Evolutionary conservation across 2,797 vertebrate genomes (phyloP), one percentile per base, ranked within the genome.

Genomic region (Sandelia bainsii): DNA sequence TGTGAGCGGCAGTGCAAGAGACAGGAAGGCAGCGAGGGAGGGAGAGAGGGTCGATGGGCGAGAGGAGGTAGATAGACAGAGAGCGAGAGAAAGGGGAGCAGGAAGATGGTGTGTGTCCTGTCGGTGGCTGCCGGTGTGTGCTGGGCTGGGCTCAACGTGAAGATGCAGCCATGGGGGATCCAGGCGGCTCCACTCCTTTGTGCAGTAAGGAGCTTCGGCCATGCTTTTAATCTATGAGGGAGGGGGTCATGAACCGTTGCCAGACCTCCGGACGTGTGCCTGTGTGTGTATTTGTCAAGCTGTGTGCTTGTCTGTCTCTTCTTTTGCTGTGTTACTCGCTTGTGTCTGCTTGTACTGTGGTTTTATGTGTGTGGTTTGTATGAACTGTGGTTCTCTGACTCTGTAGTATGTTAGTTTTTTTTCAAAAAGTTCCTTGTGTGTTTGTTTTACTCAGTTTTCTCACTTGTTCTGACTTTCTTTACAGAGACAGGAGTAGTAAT

Each of bases 81-180:
- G 68, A 67, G 51, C 37, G 69, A 65, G 72, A 50, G 58, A 69
- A 59, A 79, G 75, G 39, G 75, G 74, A 85, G 77, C 72, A 87
- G 83, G 87, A 95, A 93, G 91, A 95, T 95, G 94, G 91, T 92
- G 88, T 88, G 86, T 91, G 89, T 93, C 88, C 87, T 78, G 81
- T 82, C 79, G 73, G 73, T 62, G 80, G 66, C 87, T 75, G 83
- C 81, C 79, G 71, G 84, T 81, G 82, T 77, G 83, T 71, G 83
- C 78, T 81, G 87, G 87, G 88, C 84, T 80, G 86, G 89, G 92
- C 90, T 88, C 81, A 85, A 85, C 70, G 29, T 81, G 89, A 92
- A 90, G 92, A 93, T 92, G 91, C 93, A 91, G 89, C 87, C 89
- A 89, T 93, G 92, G 93, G 90, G 83, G 93, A 94, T 87, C 83